Base-by-base conservation (phyloP, 2,113 vertebrate genomes). In the Gallinago paraguaiae region DNA sequence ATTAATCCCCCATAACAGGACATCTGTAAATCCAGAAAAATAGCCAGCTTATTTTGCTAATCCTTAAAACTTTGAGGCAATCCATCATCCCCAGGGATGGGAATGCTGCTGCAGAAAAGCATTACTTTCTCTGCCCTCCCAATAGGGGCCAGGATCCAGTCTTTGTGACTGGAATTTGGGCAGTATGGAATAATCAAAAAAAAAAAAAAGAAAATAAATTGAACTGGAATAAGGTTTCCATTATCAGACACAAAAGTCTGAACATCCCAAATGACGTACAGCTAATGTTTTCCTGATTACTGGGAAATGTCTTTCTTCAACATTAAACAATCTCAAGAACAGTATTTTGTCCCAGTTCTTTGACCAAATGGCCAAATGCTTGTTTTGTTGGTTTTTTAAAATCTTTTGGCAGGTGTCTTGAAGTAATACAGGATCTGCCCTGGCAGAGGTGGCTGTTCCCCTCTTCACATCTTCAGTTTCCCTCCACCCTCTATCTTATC, bases 181-280 rank as follows among this genome's bases (percentile, higher is more conserved):
- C 98, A 6, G 95, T 97, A 41, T 92, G 96, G 97, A 98, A 98
- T 69, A 98, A 98, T 35, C 96, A n/a, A n/a, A 96, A 87, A 46
- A 45, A 96, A 96, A 96, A 96, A 78, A 94, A 95, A 3, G 92
- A 97, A 82, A 97, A 97, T 57, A 96, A 84, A 56, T 19, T 60
- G 51, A 96, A 53, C 56, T 94, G 91, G 68, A 97, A 93, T 16
- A 97, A 98, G 50, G 59, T 97, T 54, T 77, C 97, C 7, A 94
- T 98, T 46, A 93, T 98, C 43, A 98, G 95, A 43, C 96, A 97
- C 50, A 97, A 97, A 67, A 97, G 97, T 20, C 96, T 97, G 82
- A 98, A 97, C 84, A 79, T 72, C n/a, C 53, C 80, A 31, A 87
- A 95, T 67, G 61, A 84, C 30, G 17, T 35, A 70, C 6, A 57